Base-by-base conservation (phyloP, 2,888 invertebrate genomes). In the Drosophila lacicola region DNA sequence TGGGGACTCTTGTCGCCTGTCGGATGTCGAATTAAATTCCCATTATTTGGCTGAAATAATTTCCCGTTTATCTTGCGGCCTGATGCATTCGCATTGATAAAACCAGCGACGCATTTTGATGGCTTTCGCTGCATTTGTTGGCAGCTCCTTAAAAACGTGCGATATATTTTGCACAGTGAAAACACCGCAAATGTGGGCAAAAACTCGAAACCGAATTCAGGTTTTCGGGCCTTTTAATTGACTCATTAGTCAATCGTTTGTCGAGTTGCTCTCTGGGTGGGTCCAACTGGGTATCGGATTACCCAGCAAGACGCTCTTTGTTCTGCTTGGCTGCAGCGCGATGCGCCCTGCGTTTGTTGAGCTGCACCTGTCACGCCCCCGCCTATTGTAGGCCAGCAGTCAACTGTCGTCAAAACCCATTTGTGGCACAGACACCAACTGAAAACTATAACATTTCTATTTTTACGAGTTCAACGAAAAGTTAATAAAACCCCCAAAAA, bases 1-100 rank as follows among this genome's bases (percentile, higher is more conserved):
- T 13, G 36, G 45, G 13, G 45, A 44, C 61, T 74, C 37, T 75
- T 74, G 79, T 80, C 78, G 78, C 69, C 69, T 78, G 88, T 85
- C 80, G 88, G 74, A 79, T 79, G 86, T 88, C 88, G 86, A 79
- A 82, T 88, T 88, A 89, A 86, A 84, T 77, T 84, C 84, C 84
- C 73, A 79, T 21, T 21, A 21, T 21, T 21, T 21, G 21, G 78
- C 77, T 86, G 86, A 88, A 88, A 88, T 86, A 82, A 82, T 86
- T 82, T 82, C 71, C 67, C 75, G 77, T 69, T 82, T 82, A 88
- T 84, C 82, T 69, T 64, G 36, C 39, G 49, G 49, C 21, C 46
- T 58, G 76, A 76, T 80, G 65, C 70, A 56, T 73, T 63, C 77
- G 60, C 70, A 65, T 61, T 58, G 81, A 78, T 74, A 73, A 70